A percentile compares a stretch with the other conserved stretches of the same genome.
These are phyloP conservation scores for Thymelicus lineola DNA, from an alignment of 2,888 invertebrate genomes.

Conservation along the genomic window DNA sequence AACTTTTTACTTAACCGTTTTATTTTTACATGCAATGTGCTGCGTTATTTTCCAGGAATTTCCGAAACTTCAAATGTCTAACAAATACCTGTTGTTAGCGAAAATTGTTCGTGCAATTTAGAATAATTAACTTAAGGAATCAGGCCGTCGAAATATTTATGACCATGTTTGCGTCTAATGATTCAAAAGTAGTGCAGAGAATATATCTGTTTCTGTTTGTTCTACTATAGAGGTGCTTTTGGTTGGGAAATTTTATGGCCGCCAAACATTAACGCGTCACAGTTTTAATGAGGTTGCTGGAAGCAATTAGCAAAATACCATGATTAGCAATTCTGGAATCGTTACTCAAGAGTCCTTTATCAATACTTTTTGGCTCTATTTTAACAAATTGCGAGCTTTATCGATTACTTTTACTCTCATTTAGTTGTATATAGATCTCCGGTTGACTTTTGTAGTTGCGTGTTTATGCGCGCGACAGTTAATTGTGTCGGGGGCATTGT, in stretches of 20 bases:
- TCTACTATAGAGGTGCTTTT: too few relatives aligned
- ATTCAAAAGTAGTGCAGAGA: background rate
- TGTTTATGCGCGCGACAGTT: conserved; percentile 46
- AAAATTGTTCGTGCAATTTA: background rate
- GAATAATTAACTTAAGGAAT: background rate
- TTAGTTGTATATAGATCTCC: conserved; percentile 15
- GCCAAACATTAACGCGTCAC: too few relatives aligned
- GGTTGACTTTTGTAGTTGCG: conserved; percentile 10
- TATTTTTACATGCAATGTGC: conserved; percentile 8
- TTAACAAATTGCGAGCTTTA: too few relatives aligned
- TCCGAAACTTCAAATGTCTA: background rate
- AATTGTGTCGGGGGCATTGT: conserved; percentile 66
- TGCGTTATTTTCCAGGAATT: conserved; percentile 2
- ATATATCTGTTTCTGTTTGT: too few relatives aligned
- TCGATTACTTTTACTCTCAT: background rate
- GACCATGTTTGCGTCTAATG: background rate
- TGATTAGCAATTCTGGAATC: too few relatives aligned
- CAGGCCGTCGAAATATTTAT: background rate
- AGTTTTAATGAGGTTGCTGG: too few relatives aligned
- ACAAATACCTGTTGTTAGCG: conserved; percentile 1
- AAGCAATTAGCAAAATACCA: too few relatives aligned
- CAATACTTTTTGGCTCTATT: too few relatives aligned
- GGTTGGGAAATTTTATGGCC: too few relatives aligned
- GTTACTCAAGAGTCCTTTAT: too few relatives aligned
- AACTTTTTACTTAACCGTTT: background rate